phyloP scores from a whole-genome alignment of 2,797 vertebrate genomes.

The Otolemur crassicaudatus region DNA sequence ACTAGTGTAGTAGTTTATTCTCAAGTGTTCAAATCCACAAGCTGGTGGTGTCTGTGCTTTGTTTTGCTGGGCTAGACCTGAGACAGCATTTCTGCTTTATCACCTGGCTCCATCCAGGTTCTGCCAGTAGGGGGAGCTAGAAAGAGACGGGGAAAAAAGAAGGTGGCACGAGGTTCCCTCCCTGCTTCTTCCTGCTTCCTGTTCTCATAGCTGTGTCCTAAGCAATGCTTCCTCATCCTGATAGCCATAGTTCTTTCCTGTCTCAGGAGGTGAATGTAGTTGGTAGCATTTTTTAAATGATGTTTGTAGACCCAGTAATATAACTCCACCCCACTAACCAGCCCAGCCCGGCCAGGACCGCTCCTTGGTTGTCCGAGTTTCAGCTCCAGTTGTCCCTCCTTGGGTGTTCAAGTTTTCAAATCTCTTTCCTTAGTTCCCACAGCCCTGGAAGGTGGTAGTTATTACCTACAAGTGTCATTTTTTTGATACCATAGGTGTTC shows the following conservation, averaged over 20 bases:
- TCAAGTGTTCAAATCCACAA: not conserved
- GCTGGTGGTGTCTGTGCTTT: not conserved
- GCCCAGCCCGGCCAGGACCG: not conserved
- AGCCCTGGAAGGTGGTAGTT: not conserved
- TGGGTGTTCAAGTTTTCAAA: not conserved
- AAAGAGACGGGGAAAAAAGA: not conserved
- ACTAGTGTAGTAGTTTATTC: not conserved
- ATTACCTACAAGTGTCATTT: not conserved
- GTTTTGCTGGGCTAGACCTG: not conserved
- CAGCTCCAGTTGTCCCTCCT: not conserved
- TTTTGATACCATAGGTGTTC: not conserved
- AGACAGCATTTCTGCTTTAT: not conserved
- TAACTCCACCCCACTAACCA: not conserved
- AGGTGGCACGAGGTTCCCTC: not conserved
- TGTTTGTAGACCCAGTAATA: not conserved
- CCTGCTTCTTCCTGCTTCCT: not conserved
- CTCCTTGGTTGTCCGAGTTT: not conserved
- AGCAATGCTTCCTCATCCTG: not conserved
- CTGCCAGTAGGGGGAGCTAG: slow-evolving; percentile 10
- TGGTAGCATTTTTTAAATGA: not conserved
- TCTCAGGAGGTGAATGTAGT: not conserved
- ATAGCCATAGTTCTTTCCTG: not conserved
- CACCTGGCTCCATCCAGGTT: not conserved
- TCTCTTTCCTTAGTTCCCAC: not conserved
- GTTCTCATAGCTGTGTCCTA: not conserved